Conservation (phyloP, 1,140 invertebrate genomes). For the Calosoma granatense region DNA sequence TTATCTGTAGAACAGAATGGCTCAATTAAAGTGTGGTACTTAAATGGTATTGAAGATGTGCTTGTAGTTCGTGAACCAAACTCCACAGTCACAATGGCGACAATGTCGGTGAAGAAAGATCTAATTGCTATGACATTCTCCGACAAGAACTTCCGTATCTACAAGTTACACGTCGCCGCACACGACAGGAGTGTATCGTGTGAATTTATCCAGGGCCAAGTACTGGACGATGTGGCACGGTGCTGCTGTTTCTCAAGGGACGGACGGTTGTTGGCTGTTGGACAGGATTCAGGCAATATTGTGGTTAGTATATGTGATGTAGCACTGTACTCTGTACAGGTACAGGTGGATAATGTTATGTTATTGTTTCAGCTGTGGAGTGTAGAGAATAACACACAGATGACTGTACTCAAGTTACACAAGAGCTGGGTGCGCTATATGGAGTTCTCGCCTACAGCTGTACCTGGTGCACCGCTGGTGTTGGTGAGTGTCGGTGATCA, state of each 20-base stretch:
- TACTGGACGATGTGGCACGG: neutral
- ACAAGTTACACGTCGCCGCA: neutral
- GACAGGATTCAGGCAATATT: neutral
- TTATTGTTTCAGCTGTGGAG: conserved; percentile 3
- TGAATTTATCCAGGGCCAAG: neutral
- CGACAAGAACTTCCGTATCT: conserved; percentile 9
- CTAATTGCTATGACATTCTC: conserved; percentile 12
- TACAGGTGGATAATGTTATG: neutral
- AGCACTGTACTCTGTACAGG: no score
- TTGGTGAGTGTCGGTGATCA: conserved; percentile 20
- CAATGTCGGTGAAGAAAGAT: conserved; percentile 5
- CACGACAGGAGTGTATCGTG: neutral
- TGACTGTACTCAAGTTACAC: conserved; percentile 14
- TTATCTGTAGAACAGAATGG: conserved; percentile 13
- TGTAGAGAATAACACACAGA: neutral
- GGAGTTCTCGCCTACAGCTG: conserved; percentile 16
- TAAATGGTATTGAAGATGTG: neutral
- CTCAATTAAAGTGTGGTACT: conserved; percentile 13
- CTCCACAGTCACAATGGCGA: conserved; percentile 7
- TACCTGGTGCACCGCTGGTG: conserved; percentile 12
- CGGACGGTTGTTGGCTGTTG: neutral
- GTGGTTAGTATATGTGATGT: neutral
- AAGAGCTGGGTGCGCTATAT: conserved; percentile 15
- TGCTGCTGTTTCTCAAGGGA: neutral
- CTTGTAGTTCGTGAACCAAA: neutral